phyloP scores from a whole-genome alignment of 2,113 vertebrate genomes.

The Lates calcarifer region DNA sequence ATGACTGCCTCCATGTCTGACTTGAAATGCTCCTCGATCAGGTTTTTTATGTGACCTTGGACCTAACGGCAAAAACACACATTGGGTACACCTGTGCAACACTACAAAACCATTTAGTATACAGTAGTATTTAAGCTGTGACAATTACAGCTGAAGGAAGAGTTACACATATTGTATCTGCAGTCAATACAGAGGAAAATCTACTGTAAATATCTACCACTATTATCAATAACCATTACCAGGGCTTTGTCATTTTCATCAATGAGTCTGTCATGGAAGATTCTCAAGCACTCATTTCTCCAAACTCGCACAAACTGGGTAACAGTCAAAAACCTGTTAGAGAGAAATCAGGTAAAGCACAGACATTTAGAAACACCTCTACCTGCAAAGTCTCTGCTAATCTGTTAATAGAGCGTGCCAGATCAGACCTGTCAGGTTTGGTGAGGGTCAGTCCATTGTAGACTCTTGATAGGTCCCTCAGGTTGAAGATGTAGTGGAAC shows the following conservation, averaged over 20 bases:
- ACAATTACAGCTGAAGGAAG: not conserved
- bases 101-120: not conserved
- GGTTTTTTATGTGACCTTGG: slow-evolving; percentile 85
- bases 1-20: slow-evolving; percentile 85
- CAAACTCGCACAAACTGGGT: slow-evolving; percentile 94
- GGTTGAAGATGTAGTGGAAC: slow-evolving; percentile 98
- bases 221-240: slow-evolving; percentile 77
- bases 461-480: slow-evolving; percentile 93
- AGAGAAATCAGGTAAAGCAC: slow-evolving; percentile 9
- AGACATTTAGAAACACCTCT: slow-evolving; percentile 1
- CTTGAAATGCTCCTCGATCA: slow-evolving; percentile 87
- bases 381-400: not conserved
- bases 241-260: slow-evolving; percentile 90
- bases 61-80: slow-evolving; percentile 82
- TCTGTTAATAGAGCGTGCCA: not conserved
- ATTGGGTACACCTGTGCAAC: not conserved
- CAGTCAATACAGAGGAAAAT: not conserved
- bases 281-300: slow-evolving; percentile 96
- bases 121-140: not conserved
- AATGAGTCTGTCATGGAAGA: slow-evolving; percentile 95
- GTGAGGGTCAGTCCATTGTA: slow-evolving; percentile 92
- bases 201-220: not conserved
- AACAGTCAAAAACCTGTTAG: slow-evolving; percentile 88
- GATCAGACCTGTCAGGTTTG: slow-evolving; percentile 87
- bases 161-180: not conserved